Base-by-base conservation (phyloP, 2,888 invertebrate species). In the Drosophila subsilvestris region DNA sequence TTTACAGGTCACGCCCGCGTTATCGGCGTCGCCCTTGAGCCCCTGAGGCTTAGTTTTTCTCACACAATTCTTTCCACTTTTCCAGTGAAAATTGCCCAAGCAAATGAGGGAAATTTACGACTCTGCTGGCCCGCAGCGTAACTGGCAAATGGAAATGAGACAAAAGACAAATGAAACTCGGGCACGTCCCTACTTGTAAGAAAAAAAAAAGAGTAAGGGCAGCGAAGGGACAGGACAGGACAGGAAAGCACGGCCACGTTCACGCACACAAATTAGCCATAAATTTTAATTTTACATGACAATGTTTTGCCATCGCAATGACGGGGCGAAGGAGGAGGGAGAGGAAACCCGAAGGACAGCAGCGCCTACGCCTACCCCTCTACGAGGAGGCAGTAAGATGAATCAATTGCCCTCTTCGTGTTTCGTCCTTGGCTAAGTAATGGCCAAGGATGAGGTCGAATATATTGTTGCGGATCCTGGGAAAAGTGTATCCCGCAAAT, bases 231-330 rank as follows among this genome's bases (percentile, higher is more conserved):
- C 37, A 37, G 37, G 50, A 32, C 51, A 44, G 60, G 61, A 54
- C 14, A 14, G 37, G 49, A 32, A 54, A n/a, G 53, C 56, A 32
- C 49, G 20, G 61, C 17, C 18, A 72, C 65, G 59, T 54, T 61
- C 57, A 65, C 37, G 54, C 86, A 85, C 87, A 82, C 73, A 86
- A 85, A 87, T 87, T 85, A 85, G 87, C 83, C 87, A 87, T 85
- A 87, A 87, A 85, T 85, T 87, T 85, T 85, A 87, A 86, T 85
- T 85, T 87, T 85, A 85, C 85, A 85, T 87, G 83, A 86, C 85
- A 86, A 78, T 82, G 76, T 75, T 73, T 58, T 49, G 67, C 42
- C 59, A 63, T 63, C 71, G 63, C 32, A 50, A 63, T 63, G 72
- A 59, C 62, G 51, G 59, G 59, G 5, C 5, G 25, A 6, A 25